A percentile compares a stretch with the other conserved stretches of the same genome.
Evolutionary conservation across 2,888 invertebrate genomes (phyloP).

Genomic region (Eupithecia tripunctaria): DNA sequence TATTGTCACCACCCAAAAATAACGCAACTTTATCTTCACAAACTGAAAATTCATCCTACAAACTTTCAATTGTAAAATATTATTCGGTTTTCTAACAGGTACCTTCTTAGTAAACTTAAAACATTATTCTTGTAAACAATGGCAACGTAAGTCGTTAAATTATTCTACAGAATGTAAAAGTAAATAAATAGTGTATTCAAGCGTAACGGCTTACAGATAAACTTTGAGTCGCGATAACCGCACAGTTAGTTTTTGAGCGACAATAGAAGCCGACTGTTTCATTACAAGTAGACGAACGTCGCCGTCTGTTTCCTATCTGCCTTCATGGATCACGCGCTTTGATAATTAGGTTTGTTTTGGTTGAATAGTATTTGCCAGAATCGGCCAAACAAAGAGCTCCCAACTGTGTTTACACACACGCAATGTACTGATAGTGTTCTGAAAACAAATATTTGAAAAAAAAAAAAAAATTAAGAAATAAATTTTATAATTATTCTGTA

Average conservation of each 20-base stretch:
- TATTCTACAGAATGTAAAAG: neutral
- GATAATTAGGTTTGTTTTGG: slow-evolving; percentile 7
- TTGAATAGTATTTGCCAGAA: neutral
- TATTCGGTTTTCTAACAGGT: neutral
- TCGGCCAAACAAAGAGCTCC: slow-evolving; percentile 1
- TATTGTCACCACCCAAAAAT: neutral
- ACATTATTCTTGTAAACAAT: neutral
- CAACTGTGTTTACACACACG: neutral
- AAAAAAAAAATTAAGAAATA: no score
- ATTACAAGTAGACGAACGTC: slow-evolving; percentile 27
- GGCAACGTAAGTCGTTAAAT: neutral
- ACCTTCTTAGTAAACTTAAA: neutral
- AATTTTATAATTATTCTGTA: no score
- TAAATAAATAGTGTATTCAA: slow-evolving; percentile 13
- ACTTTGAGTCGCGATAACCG: slow-evolving; percentile 29
- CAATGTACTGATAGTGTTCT: neutral
- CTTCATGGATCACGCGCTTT: slow-evolving; percentile 11
- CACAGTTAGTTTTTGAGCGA: slow-evolving; percentile 25
- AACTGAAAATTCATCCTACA: no score
- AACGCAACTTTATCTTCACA: neutral
- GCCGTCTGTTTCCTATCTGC: slow-evolving; percentile 9
- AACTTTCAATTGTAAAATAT: neutral
- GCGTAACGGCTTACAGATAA: slow-evolving; percentile 29
- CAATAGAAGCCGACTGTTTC: slow-evolving; percentile 22
- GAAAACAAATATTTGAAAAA: no score